Evolutionary conservation across 2,113 vertebrate species (phyloP).

Genomic region (Calonectris borealis): DNA sequence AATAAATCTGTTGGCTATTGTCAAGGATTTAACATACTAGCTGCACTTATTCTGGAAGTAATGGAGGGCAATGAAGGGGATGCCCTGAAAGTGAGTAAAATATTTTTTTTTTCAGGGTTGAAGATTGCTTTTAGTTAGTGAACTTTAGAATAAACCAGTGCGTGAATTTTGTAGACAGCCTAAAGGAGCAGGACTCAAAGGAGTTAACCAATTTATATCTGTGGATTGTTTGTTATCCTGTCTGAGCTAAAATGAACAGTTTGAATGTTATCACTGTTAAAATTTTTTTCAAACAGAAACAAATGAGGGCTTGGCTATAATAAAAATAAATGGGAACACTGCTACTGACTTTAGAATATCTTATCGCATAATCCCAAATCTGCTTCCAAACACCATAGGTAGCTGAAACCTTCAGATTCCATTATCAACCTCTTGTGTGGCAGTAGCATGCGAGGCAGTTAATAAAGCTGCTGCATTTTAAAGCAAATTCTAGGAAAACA

Average conservation of each 20-base stretch:
- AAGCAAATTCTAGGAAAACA: background rate
- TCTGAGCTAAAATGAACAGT: background rate
- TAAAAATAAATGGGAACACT: background rate
- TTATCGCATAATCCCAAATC: background rate
- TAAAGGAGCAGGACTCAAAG: background rate
- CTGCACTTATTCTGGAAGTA: conserved; percentile 87
- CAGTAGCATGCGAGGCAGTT: background rate
- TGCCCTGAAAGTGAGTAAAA: conserved; percentile 82
- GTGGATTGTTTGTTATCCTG: background rate
- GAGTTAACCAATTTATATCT: background rate
- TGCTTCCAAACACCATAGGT: background rate
- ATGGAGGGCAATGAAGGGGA: conserved; percentile 89
- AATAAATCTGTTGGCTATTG: conserved; percentile 90
- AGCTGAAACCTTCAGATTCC: background rate
- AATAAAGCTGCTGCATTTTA: background rate
- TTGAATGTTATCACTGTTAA: background rate
- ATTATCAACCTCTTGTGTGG: background rate
- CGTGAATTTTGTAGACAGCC: background rate
- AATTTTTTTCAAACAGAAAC: background rate
- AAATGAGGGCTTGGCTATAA: background rate
- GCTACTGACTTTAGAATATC: background rate
- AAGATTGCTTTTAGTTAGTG: background rate
- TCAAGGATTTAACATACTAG: conserved; percentile 90
- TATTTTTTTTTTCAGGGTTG: background rate
- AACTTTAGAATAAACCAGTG: background rate